Evolutionary conservation across 2,113 vertebrate genomes (phyloP), one percentile per base, ranked within the genome.

Genomic region (Amblyornis subalaris): DNA sequence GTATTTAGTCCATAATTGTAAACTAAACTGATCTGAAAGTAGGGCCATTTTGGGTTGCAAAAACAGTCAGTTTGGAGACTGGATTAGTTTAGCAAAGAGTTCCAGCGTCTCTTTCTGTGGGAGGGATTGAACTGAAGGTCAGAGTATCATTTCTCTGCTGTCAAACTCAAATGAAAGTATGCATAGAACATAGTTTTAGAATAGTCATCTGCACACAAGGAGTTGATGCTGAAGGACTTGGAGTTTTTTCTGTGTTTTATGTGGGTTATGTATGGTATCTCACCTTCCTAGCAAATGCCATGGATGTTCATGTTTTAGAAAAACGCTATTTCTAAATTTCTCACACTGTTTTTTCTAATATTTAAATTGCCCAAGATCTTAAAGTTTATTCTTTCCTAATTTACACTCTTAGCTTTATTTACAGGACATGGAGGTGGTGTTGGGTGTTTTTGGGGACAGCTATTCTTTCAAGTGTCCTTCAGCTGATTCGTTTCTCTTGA

Each of bases 211-310:
- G 17, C 31, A 53, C 29, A 22, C 65, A 45, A 81, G 18, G 48
- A 85, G 26, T 54, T 82, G 31, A 66, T 91, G 89, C n/a, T 42
- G 54, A 78, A 90, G 36, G 16, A 61, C 23, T 33, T 47, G 1
- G 1, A 0, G 0, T 0, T 19, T 78, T 66, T 89, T 65, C 23
- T 21, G 11, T 50, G 28, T 61, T 38, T 65, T 89, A 10, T 53
- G 5, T 74, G 33, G 67, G 6, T 77, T 86, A 8, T n/a, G 9
- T n/a, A 8, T 36, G 20, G 5, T 66, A 42, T 84, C 80, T 69
- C 22, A 62, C 57, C 57, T 93, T 86, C 71, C 38, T 53, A 71
- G 53, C 31, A 92, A 86, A 69, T 60, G 53, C n/a, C 9, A 11
- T 23, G 38, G 38, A 24, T 84, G 20, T 20, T 84, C 25, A 10